phyloP scores from a whole-genome alignment of 2,797 vertebrate species.

The Gallinago solitaria region DNA sequence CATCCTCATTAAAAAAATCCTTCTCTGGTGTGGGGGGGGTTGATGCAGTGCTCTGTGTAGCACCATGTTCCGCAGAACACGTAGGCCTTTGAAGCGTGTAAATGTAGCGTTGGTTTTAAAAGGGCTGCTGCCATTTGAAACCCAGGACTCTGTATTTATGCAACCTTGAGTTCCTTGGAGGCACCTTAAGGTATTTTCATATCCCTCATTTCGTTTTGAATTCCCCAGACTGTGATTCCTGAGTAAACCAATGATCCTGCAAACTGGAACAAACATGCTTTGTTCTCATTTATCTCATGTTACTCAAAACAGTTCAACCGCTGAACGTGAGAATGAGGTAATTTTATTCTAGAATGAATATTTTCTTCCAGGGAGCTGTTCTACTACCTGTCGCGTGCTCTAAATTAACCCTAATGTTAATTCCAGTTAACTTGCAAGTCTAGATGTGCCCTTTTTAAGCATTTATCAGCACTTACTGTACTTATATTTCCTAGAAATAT shows the following conservation, averaged over 20 bases:
- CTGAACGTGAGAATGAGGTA: neutral
- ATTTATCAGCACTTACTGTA: slow-evolving; percentile 13
- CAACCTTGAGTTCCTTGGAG: neutral
- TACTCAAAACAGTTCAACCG: neutral
- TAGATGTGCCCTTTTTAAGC: neutral
- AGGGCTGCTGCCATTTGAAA: neutral
- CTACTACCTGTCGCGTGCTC: neutral
- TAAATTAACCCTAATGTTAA: slow-evolving; percentile 18
- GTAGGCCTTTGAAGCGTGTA: neutral
- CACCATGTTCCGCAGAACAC: neutral
- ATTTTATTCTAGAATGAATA: neutral
- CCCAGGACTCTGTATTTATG: neutral
- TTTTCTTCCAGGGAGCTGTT: neutral
- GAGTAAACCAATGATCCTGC: neutral
- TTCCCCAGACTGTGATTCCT: slow-evolving; percentile 16
- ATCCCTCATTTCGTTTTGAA: neutral
- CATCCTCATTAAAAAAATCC: fast-evolving
- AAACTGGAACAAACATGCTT: slow-evolving; percentile 37
- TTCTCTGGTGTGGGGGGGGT: neutral
- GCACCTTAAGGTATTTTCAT: slow-evolving; percentile 8
- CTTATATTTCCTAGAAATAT: neutral
- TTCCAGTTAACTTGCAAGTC: slow-evolving; percentile 2
- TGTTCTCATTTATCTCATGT: slow-evolving; percentile 23
- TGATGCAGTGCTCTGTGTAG: neutral
- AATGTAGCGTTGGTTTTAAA: neutral